Base-by-base conservation (phyloP, 2,888 invertebrate genomes). In the Hemistola chrysoprasaria region DNA sequence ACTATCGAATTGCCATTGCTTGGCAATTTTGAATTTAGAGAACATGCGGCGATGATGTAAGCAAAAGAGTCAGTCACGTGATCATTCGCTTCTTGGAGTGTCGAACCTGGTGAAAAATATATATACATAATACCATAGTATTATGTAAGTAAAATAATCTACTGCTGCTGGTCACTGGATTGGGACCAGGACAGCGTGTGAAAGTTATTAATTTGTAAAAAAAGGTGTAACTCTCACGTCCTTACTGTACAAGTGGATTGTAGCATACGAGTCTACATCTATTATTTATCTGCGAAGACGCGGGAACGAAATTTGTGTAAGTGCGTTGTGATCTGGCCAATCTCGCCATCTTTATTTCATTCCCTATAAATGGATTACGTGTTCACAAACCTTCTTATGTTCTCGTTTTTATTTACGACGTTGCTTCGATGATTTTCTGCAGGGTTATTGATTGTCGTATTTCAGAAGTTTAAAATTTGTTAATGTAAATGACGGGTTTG, bases 241-340 rank as follows among this genome's bases (percentile, higher is more conserved):
- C 38, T 10, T 44, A 44, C 43, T 44, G 43, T 8, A 16, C 4
- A 16, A 4, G 34, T 21, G 21, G n/a, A 20, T 66, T 70, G 75
- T 67, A 71, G 69, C 65, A 66, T 65, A 63, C 53, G 50, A 62
- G 62, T 62, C 69, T 68, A 58, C 73, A 85, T 87, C 74, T 83
- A 85, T 85, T 84, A 87, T 87, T 86, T 83, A 87, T 81, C 68
- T 63, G 53, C 65, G 78, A 82, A 85, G 85, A 85, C 83, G 84
- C 72, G 78, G 72, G 71, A 81, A 81, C 71, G 77, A 83, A 84
- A 85, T 84, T 85, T 85, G 84, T 85, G 78, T 83, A 84, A 85
- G 83, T 84, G 82, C 73, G 81, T 81, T 83, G 82, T 82, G 84
- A 84, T 83, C 80, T 78, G 76, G 70, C 74, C 84, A 81, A 84